A percentile compares a stretch with the other conserved stretches of the same genome.
phyloP scores from a whole-genome alignment of 2,797 vertebrate genomes.

The Erithacus rubecula region DNA sequence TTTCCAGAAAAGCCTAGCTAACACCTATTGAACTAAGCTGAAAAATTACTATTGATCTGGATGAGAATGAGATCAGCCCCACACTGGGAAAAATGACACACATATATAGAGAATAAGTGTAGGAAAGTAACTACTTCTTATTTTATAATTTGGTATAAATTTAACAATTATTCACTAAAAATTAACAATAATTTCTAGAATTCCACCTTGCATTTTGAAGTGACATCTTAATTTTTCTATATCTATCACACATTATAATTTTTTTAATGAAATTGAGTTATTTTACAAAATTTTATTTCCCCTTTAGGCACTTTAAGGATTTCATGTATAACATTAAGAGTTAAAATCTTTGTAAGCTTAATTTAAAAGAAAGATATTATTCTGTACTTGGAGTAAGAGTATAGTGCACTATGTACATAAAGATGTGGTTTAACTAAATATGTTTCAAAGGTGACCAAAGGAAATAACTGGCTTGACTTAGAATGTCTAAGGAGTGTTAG shows the following conservation, averaged over 20 bases:
- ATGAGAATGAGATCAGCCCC: background rate
- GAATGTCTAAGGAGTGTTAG: background rate
- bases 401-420: background rate
- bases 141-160: background rate
- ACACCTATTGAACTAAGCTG: background rate
- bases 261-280: background rate
- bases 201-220: background rate
- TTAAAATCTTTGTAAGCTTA: background rate
- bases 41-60: constrained; percentile 41
- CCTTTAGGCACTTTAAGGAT: background rate
- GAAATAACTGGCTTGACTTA: background rate
- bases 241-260: background rate
- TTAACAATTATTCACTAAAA: background rate
- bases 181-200: background rate
- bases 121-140: constrained; percentile 6
- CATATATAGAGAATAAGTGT: background rate
- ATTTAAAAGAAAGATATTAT: background rate
- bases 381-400: background rate
- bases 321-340: background rate
- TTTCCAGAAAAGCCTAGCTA: constrained; percentile 18
- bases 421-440: background rate
- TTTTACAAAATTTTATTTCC: background rate
- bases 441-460: background rate
- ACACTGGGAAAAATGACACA: background rate
- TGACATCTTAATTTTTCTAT: background rate